Base-by-base conservation (phyloP, 2,113 vertebrate genomes). In the Alligator sinensis region DNA sequence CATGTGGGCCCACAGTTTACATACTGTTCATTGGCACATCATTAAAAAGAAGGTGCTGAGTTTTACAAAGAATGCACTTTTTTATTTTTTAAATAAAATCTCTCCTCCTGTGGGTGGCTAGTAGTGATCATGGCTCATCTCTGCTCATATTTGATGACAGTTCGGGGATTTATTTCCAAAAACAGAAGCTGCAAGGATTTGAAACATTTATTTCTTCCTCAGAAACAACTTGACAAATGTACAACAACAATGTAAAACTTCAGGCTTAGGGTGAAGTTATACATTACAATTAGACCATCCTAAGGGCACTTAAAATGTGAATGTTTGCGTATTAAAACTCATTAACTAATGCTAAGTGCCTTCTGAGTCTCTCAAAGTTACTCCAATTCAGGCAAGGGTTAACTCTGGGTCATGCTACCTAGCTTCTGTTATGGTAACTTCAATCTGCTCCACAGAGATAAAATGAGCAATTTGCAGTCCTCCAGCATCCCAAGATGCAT, bases 151-250 rank as follows among this genome's bases (percentile, higher is more conserved):
- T 88, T 95, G 91, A 84, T 88, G 89, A 86, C 54, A 93, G 38
- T 47, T 60, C 84, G n/a, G 87, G 55, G 54, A 94, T 94, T 96
- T 96, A 74, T 88, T 96, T 97, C 86, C 88, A 18, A 94, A 92
- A 94, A 88, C 47, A 62, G 15, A 76, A 93, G 78, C 25, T 91
- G 8, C 86, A 95, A 96, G 60, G 66, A 88, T 90, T 74, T 38
- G 12, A 93, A 96, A 93, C 68, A 92, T 25, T 11, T 72, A 92
- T 60, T 92, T 18, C 22, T 21, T 28, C 86, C 77, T 92, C 34
- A 68, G 82, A 82, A 77, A 82, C 55, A 93, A 90, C 57, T 58
- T 58, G 59, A 34, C 22, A n/a, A n/a, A n/a, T n/a, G n/a, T n/a
- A n/a, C n/a, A n/a, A n/a, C n/a, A n/a, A n/a, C n/a, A n/a, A n/a